Percentiles rank a stretch among this genome's conserved stretches.
Conservation (phyloP, 2,797 vertebrate species). For the Pempheris klunzingeri region DNA sequence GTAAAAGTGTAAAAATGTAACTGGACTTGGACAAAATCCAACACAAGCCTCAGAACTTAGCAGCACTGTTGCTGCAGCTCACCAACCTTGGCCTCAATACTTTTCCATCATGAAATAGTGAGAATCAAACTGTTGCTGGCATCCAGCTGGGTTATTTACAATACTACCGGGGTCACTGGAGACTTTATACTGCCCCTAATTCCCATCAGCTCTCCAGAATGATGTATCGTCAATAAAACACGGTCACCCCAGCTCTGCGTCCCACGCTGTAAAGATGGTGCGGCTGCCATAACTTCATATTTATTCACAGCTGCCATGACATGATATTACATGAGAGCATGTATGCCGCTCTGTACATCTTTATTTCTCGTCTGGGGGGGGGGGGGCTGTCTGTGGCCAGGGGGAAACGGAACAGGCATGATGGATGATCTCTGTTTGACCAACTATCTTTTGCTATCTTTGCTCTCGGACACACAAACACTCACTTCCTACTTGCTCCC, state of each 20-base stretch:
- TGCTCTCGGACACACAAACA: background rate
- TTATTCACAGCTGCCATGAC: slow-evolving; percentile 56
- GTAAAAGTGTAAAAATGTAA: background rate
- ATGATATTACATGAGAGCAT: slow-evolving; percentile 44
- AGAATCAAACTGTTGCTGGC: slow-evolving; percentile 49
- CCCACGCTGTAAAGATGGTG: slow-evolving; percentile 44
- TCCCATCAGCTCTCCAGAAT: slow-evolving; percentile 59
- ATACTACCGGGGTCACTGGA: slow-evolving; percentile 56
- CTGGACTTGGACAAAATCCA: background rate
- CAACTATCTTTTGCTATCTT: slow-evolving; percentile 49
- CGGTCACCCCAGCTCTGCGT: slow-evolving; percentile 34
- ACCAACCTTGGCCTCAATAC: slow-evolving; percentile 3
- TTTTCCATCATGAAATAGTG: slow-evolving; percentile 41
- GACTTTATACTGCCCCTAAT: slow-evolving; percentile 59
- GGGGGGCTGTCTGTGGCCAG: slow-evolving; percentile 16
- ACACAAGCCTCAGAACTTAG: background rate
- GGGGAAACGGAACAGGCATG: slow-evolving; percentile 37
- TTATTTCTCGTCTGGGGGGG: slow-evolving; percentile 40
- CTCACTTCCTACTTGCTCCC: background rate
- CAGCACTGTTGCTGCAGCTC: background rate
- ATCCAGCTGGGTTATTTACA: slow-evolving; percentile 70
- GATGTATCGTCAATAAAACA: slow-evolving; percentile 72
- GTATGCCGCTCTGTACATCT: slow-evolving; percentile 37
- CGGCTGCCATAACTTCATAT: slow-evolving; percentile 62
- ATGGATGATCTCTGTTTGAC: slow-evolving; percentile 49